Base-by-base conservation (phyloP, 2,888 invertebrate species). In the Cartodere bifasciata region DNA sequence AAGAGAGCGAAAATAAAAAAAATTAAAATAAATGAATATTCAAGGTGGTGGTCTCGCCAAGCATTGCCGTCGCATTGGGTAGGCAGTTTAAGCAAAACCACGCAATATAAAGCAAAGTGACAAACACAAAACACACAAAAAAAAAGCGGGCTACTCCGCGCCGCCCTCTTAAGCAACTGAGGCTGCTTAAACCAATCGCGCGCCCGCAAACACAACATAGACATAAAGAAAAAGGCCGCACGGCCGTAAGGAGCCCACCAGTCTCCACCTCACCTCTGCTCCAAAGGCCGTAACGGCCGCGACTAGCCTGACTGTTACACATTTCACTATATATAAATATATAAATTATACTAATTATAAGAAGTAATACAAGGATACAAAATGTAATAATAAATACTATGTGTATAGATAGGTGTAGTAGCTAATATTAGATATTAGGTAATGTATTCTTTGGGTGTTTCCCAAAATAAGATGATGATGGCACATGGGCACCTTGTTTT, bases 291-390 rank as follows among this genome's bases (percentile, higher is more conserved):
- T 51, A 51, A 50, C 51, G 37, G 39, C 46, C 47, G 49, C 49
- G 56, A 56, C 56, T 57, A 57, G 55, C 50, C 40, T 51, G 45
- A 47, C 44, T 50, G 43, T 43, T 53, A 58, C 57, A 58, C 55
- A 55, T 55, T 56, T 54, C 55, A 56, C 58, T 60, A 58, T 56
- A 56, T 46, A 50, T 46, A 51, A 51, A 49, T 48, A 52, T 49
- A 50, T 52, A 52, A 53, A 50, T 50, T 47, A 45, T 41, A 43
- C 41, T 44, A 45, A 39, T 31, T 34, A 44, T 47, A 27, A 46
- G 48, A 42, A 47, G 35, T 48, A 49, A 49, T 49, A 49, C 45
- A 31, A 25, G 21, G 23, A 27, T 38, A 39, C 35, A 36, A 31
- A 38, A 31, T 13, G 36, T 40, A 37, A 40, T 38, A 43, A 43